Percentiles rank a stretch among this genome's conserved stretches.
Conservation (phyloP, 1,140 invertebrate species). For the Trachymyrmex cornetzi region DNA sequence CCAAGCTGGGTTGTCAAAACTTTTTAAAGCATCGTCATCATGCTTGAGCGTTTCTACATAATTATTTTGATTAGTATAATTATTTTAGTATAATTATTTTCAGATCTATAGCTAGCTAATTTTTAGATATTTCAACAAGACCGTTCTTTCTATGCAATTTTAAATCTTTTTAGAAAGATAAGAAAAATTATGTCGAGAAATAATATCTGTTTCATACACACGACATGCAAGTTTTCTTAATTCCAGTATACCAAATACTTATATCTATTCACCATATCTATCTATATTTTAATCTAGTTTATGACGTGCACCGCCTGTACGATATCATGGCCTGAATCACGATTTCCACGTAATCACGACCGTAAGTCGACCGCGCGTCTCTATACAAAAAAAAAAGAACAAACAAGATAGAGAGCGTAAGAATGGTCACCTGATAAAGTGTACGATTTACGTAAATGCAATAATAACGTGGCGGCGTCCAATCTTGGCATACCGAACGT, state of each 20-base stretch:
- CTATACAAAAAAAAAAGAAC: neutral
- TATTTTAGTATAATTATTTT: too few species aligned
- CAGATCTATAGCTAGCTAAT: too few species aligned
- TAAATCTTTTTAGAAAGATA: neutral
- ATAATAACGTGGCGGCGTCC: slow-evolving; percentile 27
- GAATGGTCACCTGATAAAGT: slow-evolving; percentile 7
- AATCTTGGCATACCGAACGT: neutral
- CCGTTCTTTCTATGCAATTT: too few species aligned
- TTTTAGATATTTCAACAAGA: too few species aligned
- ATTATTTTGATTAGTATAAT: too few species aligned
- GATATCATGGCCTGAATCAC: neutral
- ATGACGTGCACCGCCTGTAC: neutral
- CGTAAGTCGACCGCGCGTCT: neutral
- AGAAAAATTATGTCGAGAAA: neutral
- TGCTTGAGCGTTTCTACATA: too few species aligned
- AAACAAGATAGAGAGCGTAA: neutral
- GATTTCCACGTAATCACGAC: slow-evolving; percentile 35
- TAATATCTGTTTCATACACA: neutral
- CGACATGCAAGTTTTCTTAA: slow-evolving; percentile 5
- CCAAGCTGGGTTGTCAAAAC: too few species aligned
- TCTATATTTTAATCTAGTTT: slow-evolving; percentile 35
- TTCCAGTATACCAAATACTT: neutral
- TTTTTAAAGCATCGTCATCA: too few species aligned
- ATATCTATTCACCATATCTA: neutral
- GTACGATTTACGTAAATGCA: slow-evolving; percentile 47